Percentiles rank a stretch among this genome's conserved stretches.
phyloP scores from a whole-genome alignment of 2,113 vertebrate species.

The Bubo bubo region DNA sequence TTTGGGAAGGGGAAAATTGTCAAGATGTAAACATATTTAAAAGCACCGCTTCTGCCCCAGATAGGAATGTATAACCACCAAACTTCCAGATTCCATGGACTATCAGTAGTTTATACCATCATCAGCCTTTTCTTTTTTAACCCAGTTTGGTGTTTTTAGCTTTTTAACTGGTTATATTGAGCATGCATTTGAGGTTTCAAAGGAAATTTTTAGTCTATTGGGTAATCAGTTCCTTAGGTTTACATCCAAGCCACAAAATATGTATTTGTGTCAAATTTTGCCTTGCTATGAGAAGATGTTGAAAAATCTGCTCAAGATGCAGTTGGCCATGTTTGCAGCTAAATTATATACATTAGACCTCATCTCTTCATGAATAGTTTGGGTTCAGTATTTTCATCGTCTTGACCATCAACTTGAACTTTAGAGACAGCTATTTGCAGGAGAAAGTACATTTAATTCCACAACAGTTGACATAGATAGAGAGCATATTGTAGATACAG shows the following conservation, averaged over 20 bases:
- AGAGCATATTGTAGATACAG: background rate
- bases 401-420: background rate
- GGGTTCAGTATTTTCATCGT: background rate
- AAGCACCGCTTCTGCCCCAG: background rate
- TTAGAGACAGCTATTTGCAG: background rate
- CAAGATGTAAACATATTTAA: background rate
- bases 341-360: conserved; percentile 16
- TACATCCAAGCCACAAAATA: conserved; percentile 62
- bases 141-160: background rate
- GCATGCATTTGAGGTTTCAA: conserved; percentile 35
- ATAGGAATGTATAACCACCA: background rate
- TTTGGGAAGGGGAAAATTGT: accelerated
- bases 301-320: conserved; percentile 30
- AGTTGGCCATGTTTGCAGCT: conserved; percentile 11
- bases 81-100: background rate
- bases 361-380: background rate
- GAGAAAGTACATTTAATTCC: conserved; percentile 12
- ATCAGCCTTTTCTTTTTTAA: background rate
- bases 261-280: conserved; percentile 49
- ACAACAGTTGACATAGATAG: background rate
- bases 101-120: background rate
- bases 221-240: conserved; percentile 46
- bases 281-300: conserved; percentile 17
- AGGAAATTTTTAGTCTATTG: conserved; percentile 44
- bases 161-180: background rate